A percentile compares a stretch with the other conserved stretches of the same genome.
phyloP scores from a whole-genome alignment of 2,888 invertebrate genomes.

The Athalia rosae region DNA sequence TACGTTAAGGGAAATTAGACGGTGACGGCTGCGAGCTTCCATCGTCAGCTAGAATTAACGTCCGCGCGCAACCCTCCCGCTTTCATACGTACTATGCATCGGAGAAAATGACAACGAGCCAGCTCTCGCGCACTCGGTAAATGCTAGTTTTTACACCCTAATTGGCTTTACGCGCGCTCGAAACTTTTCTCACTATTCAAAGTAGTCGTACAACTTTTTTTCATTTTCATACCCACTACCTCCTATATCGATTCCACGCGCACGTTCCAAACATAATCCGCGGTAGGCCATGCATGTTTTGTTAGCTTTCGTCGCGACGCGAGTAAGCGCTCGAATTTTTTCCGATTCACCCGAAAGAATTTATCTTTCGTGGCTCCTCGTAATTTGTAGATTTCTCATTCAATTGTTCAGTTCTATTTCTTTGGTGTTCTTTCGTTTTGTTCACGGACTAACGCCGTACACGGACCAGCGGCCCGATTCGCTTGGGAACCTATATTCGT shows the following conservation, averaged over 20 bases:
- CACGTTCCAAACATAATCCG: conserved; percentile 8
- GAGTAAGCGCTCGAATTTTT: too few species aligned
- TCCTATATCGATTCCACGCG: not conserved
- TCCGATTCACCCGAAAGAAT: too few species aligned
- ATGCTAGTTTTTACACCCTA: conserved; percentile 29
- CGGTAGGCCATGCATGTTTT: not conserved
- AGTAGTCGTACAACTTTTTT: conserved; percentile 51
- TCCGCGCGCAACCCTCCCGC: conserved; percentile 10
- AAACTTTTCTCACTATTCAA: conserved; percentile 52
- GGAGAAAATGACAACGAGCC: conserved; percentile 45
- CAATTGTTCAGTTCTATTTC: too few species aligned
- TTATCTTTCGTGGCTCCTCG: too few species aligned
- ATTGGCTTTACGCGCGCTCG: conserved; percentile 31
- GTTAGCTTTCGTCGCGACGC: too few species aligned
- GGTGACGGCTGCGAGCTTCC: conserved; percentile 44
- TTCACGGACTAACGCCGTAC: too few species aligned
- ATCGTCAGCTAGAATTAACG: conserved; percentile 19
- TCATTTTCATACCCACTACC: not conserved
- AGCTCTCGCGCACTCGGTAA: conserved; percentile 22
- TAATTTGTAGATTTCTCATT: too few species aligned
- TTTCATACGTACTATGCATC: not conserved
- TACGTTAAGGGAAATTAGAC: conserved; percentile 37
- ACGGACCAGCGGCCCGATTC: not conserved
- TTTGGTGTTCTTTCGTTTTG: too few species aligned
- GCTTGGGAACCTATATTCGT: conserved; percentile 10